A percentile compares a stretch with the other conserved stretches of the same genome.
These are phyloP conservation scores for Mesoclemmys tuberculata DNA, from an alignment of 2,113 vertebrate genomes.

Conservation along the genomic window DNA sequence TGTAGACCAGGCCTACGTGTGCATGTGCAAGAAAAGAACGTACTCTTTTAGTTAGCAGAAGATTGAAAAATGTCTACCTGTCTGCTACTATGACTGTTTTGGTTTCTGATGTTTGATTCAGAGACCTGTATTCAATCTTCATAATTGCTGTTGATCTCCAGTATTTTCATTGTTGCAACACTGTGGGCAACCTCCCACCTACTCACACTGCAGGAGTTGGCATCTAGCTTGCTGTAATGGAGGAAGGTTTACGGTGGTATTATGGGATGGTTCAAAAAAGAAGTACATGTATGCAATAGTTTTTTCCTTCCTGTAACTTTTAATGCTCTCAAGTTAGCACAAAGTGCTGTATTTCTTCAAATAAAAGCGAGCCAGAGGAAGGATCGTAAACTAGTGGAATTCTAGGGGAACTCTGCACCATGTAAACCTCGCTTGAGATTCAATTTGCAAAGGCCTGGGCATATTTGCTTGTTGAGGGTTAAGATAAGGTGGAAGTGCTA, in stretches of 20 bases:
- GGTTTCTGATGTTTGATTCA: background rate
- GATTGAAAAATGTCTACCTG: background rate
- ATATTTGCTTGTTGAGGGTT: rapidly evolving
- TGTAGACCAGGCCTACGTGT: too few relatives aligned
- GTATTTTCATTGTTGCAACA: background rate
- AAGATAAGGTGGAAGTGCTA: background rate
- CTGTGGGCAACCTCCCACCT: background rate
- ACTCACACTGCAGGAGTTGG: background rate
- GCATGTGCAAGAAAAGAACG: background rate
- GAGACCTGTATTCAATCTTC: background rate
- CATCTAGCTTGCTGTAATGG: rapidly evolving
- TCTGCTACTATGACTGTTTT: background rate
- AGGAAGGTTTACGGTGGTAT: background rate
- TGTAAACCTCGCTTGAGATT: background rate
- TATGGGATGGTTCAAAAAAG: background rate
- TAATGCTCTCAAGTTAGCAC: background rate
- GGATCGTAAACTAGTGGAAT: background rate
- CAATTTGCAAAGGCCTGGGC: background rate
- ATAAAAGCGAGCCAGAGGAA: background rate
- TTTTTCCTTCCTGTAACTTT: background rate
- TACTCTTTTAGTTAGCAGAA: background rate
- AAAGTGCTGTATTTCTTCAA: background rate
- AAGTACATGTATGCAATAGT: background rate
- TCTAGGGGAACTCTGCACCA: background rate
- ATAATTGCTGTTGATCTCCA: background rate